Base-by-base conservation (phyloP, 2,113 vertebrate genomes). In the Spheniscus mendiculus region DNA sequence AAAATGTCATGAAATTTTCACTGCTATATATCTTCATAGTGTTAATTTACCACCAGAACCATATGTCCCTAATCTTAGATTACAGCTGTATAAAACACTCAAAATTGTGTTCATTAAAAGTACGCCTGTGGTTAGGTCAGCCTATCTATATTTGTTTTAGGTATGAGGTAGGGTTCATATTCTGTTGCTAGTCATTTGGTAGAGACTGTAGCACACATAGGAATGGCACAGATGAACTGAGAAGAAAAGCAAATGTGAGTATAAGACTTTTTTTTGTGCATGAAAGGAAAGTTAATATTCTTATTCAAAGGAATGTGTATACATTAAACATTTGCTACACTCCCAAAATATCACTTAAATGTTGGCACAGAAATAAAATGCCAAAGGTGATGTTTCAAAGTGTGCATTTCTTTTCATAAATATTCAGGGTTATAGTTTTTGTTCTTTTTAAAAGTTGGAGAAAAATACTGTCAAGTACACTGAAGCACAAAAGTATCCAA, bases 1-100 rank as follows among this genome's bases (percentile, higher is more conserved):
- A 95, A 97, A 97, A 94, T 88, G 92, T 94, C 90, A 94, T 90
- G 83, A 96, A 96, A 97, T 97, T 93, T 95, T 93, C 78, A 65
- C 83, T 91, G 77, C 53, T 78, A 94, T 96, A 87, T 96, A 97
- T 96, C 90, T 95, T 95, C 90, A 63, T 67, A 71, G 83, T 89
- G 89, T 40, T 94, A 94, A 96, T 96, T 97, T 96, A 91, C 92
- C 18, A 2, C 42, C 71, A 91, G 66, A 95, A 92, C 83, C 90
- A 95, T 97, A 93, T 95, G 92, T 91, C 97, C 90, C 78, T 96
- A 96, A 93, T 92, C 89, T 92, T 94, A 89, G 83, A 93, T 96
- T 95, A 95, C 85, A 92, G 78, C 90, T 96, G 85, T 90, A 95
- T 79, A 88, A 93, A 95, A 94, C 67, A 62, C 79, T 94, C 70